Conservation (phyloP, 2,113 vertebrate species). For the Notarius quadriscutis region DNA sequence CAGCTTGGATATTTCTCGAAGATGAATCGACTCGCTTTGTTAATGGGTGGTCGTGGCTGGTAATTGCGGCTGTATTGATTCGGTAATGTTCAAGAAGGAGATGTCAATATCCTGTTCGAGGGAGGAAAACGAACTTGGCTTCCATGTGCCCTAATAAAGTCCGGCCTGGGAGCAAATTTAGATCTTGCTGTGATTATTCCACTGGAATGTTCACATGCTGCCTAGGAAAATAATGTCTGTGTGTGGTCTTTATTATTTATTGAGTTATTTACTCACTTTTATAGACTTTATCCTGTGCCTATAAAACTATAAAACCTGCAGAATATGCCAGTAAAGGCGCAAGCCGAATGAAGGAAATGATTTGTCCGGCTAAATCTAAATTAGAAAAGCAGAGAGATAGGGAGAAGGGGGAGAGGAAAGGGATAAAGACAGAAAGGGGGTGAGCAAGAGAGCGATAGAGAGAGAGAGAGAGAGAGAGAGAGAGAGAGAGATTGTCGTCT, state of each 20-base stretch:
- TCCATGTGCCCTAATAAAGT: conserved; percentile 62
- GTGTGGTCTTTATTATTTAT: conserved; percentile 19
- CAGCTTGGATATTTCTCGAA: conserved; percentile 59
- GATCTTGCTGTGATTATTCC: conserved; percentile 59
- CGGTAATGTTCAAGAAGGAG: conserved; percentile 64
- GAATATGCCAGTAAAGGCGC: neutral
- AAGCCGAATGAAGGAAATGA: conserved; percentile 29
- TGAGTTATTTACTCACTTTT: conserved; percentile 15
- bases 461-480: conserved; percentile 22
- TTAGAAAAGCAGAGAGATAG: conserved; percentile 28
- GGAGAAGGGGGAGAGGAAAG: conserved; percentile 32
- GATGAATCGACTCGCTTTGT: conserved; percentile 64
- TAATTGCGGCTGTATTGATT: conserved; percentile 71
- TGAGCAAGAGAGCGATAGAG: conserved; percentile 31
- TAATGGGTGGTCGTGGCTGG: conserved; percentile 59
- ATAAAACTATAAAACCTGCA: neutral
- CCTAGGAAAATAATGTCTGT: neutral
- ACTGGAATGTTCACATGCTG: conserved; percentile 32
- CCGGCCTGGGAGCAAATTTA: conserved; percentile 62
- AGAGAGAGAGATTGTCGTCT: conserved; percentile 68
- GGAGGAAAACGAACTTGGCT: conserved; percentile 60
- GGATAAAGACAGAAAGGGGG: conserved; percentile 18
- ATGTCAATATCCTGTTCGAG: conserved; percentile 64
- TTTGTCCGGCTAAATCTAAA: conserved; percentile 42
- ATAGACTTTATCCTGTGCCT: neutral